Evolutionary conservation across 1,140 invertebrate genomes (phyloP), one percentile per base, ranked within the genome.

Genomic region (Acromyrmex charruanus): DNA sequence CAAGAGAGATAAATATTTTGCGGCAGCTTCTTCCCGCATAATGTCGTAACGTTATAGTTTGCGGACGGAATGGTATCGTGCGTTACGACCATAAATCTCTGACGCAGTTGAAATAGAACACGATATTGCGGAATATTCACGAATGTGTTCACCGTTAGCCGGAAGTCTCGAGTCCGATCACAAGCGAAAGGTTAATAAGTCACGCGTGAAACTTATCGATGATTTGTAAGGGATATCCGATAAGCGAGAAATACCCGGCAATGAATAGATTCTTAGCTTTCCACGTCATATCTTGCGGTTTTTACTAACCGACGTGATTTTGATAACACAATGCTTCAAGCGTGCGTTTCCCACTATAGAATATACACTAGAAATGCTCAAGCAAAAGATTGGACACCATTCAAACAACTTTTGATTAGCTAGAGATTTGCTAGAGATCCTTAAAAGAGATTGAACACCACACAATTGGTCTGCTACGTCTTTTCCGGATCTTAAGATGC

Each of bases 141-240:
- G 68, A 82, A 59, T 31, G 4, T 49, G 14, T 82, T 84, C 69
- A 84, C 80, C 80, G 80, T 84, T 74, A 84, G 25, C 69, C 80
- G 80, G 80, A 82, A 75, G 69, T 28, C 66, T 25, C 31, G 68
- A 28, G 25, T 59, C 66, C 55, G 55, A 75, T 84, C 39, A 1
- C 39, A 61, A 18, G n/a, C 21, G 39, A 68, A 61, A 58, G 80
- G 39, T 84, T 74, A 75, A 84, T 21, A 74, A 84, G 80, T 75
- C 69, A 51, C 80, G 69, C 69, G 59, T 75, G 69, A 84, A 84
- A 51, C 44, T 63, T 44, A 35, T 61, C 25, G 68, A 39, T 18
- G 80, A 63, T 51, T 75, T 35, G 55, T 74, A 61, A 39, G 49
- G 77, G 55, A 31, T 44, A 63, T 2, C 14, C 58, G 58, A 84